These are phyloP conservation scores for Onychostoma macrolepis DNA, from an alignment of 2,113 vertebrate genomes.

Conservation along the genomic window DNA sequence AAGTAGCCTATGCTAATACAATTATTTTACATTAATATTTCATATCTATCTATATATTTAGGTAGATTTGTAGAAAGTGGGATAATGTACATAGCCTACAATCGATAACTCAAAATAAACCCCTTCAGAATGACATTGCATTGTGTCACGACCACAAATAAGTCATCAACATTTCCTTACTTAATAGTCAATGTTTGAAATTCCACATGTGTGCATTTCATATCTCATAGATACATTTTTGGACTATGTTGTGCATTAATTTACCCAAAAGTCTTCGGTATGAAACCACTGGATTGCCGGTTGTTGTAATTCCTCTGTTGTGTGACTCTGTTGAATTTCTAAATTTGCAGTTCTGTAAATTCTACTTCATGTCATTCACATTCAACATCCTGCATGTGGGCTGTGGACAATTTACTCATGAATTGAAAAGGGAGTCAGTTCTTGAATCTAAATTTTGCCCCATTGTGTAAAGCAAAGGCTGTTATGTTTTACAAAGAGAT, in stretches of 20 bases:
- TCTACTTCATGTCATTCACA: neutral
- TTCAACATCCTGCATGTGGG: neutral
- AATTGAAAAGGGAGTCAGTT: neutral
- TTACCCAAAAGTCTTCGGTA: neutral
- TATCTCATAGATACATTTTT: neutral
- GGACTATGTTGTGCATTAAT: neutral
- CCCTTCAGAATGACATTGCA: neutral
- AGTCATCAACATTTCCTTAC: neutral
- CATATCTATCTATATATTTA: neutral
- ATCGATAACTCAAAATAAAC: neutral
- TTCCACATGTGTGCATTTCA: neutral
- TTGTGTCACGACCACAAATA: neutral
- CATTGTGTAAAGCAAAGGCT: neutral
- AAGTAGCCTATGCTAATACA: neutral
- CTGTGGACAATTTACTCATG: neutral
- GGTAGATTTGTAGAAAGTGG: neutral
- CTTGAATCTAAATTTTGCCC: neutral
- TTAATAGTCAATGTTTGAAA: neutral
- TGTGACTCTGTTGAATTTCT: neutral
- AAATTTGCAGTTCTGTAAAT: neutral
- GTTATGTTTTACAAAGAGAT: neutral
- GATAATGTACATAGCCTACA: neutral
- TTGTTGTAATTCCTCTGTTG: neutral
- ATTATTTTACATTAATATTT: neutral
- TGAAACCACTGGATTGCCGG: neutral